Evolutionary conservation across 2,888 invertebrate genomes (phyloP), one percentile per base, ranked within the genome.

Genomic region (Rhopalosiphum nymphaeae): DNA sequence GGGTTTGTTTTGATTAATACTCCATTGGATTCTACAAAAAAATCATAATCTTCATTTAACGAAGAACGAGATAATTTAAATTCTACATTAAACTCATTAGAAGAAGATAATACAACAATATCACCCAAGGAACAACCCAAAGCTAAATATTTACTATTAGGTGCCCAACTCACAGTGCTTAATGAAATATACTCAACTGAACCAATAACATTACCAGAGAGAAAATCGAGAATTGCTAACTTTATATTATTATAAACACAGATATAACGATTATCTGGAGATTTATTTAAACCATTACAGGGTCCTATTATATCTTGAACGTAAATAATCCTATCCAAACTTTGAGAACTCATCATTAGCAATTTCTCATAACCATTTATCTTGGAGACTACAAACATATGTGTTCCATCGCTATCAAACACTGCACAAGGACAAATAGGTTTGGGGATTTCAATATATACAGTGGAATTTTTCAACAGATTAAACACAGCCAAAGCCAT

Each of bases 301-400:
- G 57, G 61, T 61, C 94, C 94, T 53, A 94, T 67, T n/a, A 91
- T n/a, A 16, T 94, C 91, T 87, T 94, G 86, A 42, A 94, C 29
- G 21, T 91, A 91, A 49, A 94, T 67, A 7, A 94, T n/a, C 21
- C 61, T 61, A 61, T 94, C 53, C 26, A 94, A 29, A 42, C 13
- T 67, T 11, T 7, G 84, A 29, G 86, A 91, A 84, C 29, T 42
- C 53, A 94, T 61, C 86, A 91, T 94, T 53, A 94, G 67, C 87
- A 94, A 53, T 87, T 94, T 94, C 53, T 94, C 94, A 91, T 42
- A 87, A n/a, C 94, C 94, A 87, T 94, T 94, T 21, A 91, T 91
- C 61, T 94, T 94, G 42, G 94, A 91, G 61, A 94, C 61, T 16
- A 94, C 91, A 91, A 61, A 94, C 94, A 94, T 94, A 91, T 42